phyloP scores from a whole-genome alignment of 2,113 vertebrate genomes.

The Lophius piscatorius region DNA sequence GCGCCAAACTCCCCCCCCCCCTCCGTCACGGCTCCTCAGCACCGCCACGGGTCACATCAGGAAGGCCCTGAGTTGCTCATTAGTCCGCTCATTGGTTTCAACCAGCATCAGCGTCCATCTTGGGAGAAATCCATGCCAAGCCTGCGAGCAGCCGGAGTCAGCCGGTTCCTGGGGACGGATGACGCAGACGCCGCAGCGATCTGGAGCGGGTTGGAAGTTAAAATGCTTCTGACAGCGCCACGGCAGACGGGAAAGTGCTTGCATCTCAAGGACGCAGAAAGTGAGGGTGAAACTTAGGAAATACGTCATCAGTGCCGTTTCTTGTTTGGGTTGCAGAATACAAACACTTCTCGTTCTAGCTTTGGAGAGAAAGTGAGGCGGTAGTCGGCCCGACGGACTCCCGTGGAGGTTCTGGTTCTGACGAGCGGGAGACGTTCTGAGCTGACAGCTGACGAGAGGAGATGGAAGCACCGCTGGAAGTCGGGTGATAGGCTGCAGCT shows the following conservation, averaged over 20 bases:
- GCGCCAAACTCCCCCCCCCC: slow-evolving; percentile 13
- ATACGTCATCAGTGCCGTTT: no score
- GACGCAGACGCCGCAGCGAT: slow-evolving; percentile 35
- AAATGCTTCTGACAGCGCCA: slow-evolving; percentile 32
- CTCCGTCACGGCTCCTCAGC: slow-evolving; percentile 41
- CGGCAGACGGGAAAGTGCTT: slow-evolving; percentile 41
- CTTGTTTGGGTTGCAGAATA: slow-evolving; percentile 39
- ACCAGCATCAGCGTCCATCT: slow-evolving; percentile 41
- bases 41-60: slow-evolving; percentile 45
- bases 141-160: slow-evolving; percentile 51
- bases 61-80: slow-evolving; percentile 68
- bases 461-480: slow-evolving; percentile 53
- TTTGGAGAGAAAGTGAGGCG: slow-evolving; percentile 18
- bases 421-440: slow-evolving; percentile 54
- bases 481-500: slow-evolving; percentile 46
- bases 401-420: slow-evolving; percentile 48
- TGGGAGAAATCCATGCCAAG: slow-evolving; percentile 43
- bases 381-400: slow-evolving; percentile 33
- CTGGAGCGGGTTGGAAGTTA: not conserved
- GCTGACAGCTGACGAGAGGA: slow-evolving; percentile 67
- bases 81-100: slow-evolving; percentile 61
- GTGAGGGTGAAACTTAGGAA: no score
- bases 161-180: slow-evolving; percentile 38
- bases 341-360: slow-evolving; percentile 26
- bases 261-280: slow-evolving; percentile 42